Evolutionary conservation across 1,140 invertebrate species (phyloP).

Genomic region (Macrobrachium rosenbergii): DNA sequence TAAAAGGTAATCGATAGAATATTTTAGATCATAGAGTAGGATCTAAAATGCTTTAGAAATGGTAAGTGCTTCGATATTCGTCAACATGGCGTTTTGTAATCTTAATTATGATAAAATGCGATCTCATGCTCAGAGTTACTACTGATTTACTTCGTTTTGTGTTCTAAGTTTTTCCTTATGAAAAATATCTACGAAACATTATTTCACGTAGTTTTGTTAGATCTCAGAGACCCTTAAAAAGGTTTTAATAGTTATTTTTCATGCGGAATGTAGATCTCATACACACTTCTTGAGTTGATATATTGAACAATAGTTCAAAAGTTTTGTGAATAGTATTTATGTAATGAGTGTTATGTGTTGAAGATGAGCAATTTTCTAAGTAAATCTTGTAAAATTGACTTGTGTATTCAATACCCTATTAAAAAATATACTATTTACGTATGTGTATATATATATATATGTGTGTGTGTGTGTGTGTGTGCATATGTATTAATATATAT

Average conservation of each 20-base stretch:
- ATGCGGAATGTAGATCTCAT: conserved; percentile 1
- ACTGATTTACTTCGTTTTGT: too few species aligned
- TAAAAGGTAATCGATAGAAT: too few species aligned
- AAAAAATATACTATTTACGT: not conserved
- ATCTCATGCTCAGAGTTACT: too few species aligned
- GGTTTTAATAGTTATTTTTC: conserved; percentile 19
- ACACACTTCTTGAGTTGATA: too few species aligned
- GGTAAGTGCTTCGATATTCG: too few species aligned
- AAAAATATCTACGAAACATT: too few species aligned
- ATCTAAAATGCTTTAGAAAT: too few species aligned
- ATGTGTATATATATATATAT: not conserved
- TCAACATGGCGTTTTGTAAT: too few species aligned
- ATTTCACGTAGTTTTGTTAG: too few species aligned
- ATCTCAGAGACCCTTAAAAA: not conserved
- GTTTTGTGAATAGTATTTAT: not conserved
- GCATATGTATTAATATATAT: not conserved
- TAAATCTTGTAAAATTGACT: not conserved
- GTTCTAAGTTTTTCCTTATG: too few species aligned
- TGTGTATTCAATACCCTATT: not conserved
- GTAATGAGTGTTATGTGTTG: conserved; percentile 21
- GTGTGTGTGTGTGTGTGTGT: not conserved
- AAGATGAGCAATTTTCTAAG: conserved; percentile 20
- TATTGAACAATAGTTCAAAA: not conserved
- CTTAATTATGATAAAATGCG: too few species aligned
- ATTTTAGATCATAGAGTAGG: too few species aligned